A percentile compares a stretch with the other conserved stretches of the same genome.
These are phyloP conservation scores for Clamator glandarius DNA, from an alignment of 2,797 vertebrate species.

Conservation along the genomic window DNA sequence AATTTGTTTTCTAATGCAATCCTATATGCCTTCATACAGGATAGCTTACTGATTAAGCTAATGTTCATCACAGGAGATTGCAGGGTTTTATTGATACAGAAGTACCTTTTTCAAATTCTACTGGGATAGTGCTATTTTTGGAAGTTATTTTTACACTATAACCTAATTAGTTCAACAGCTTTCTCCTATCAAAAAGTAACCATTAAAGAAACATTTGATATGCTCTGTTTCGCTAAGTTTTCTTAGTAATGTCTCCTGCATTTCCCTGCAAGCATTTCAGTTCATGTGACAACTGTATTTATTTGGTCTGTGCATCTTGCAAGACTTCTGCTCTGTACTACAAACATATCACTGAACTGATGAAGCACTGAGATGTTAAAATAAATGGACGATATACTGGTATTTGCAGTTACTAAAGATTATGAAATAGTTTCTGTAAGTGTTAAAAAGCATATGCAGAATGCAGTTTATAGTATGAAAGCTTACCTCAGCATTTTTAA, in stretches of 20 bases:
- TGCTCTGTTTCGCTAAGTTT: background rate
- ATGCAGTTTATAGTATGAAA: background rate
- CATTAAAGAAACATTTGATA: background rate
- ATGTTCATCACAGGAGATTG: background rate
- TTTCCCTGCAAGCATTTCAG: background rate
- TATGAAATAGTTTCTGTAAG: background rate
- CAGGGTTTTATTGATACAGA: background rate
- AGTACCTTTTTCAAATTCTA: background rate
- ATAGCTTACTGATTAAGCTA: background rate
- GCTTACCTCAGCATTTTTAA: conserved; percentile 86
- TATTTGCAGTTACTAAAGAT: background rate
- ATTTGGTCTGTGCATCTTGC: background rate
- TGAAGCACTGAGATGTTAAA: background rate
- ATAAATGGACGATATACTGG: background rate
- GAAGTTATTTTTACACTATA: background rate
- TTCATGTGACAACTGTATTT: background rate
- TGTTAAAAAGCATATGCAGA: background rate
- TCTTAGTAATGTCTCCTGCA: background rate
- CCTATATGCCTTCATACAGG: background rate
- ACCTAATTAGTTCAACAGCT: background rate
- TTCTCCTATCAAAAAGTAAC: background rate
- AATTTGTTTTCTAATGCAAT: background rate
- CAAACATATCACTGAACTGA: background rate
- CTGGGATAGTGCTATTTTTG: background rate
- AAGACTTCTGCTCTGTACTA: background rate